A percentile compares a stretch with the other conserved stretches of the same genome.
phyloP scores from a whole-genome alignment of 1,140 invertebrate genomes.

The Drosophila pandora region DNA sequence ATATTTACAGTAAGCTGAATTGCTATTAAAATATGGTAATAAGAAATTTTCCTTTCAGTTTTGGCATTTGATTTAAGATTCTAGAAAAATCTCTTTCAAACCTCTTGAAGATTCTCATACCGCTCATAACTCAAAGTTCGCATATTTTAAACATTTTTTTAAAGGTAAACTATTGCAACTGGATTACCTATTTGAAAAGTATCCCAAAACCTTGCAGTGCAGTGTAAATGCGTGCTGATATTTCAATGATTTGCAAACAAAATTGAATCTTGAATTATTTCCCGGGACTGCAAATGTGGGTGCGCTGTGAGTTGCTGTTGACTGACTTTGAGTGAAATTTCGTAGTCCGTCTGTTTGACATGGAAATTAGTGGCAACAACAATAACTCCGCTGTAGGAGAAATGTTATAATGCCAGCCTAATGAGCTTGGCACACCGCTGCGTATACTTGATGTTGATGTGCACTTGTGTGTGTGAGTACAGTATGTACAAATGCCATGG shows the following conservation, averaged over 20 bases:
- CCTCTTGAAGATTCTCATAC: too few relatives aligned
- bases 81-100: too few relatives aligned
- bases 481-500: conserved; percentile 22
- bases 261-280: conserved; percentile 41
- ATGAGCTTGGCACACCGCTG: conserved; percentile 63
- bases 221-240: conserved; percentile 35
- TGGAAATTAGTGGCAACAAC: conserved; percentile 63
- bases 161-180: too few relatives aligned
- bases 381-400: conserved; percentile 15
- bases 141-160: too few relatives aligned
- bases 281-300: conserved; percentile 51
- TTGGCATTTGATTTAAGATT: too few relatives aligned
- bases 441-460: conserved; percentile 60
- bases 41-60: too few relatives aligned
- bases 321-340: conserved; percentile 54
- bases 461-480: background rate
- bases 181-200: too few relatives aligned
- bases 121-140: too few relatives aligned
- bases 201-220: too few relatives aligned
- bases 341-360: conserved; percentile 39
- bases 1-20: too few relatives aligned
- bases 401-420: conserved; percentile 62
- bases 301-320: conserved; percentile 20
- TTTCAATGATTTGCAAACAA: conserved; percentile 41
- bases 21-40: too few relatives aligned